Conservation (phyloP, 2,888 invertebrate species). For the Leucophora obtusa region DNA sequence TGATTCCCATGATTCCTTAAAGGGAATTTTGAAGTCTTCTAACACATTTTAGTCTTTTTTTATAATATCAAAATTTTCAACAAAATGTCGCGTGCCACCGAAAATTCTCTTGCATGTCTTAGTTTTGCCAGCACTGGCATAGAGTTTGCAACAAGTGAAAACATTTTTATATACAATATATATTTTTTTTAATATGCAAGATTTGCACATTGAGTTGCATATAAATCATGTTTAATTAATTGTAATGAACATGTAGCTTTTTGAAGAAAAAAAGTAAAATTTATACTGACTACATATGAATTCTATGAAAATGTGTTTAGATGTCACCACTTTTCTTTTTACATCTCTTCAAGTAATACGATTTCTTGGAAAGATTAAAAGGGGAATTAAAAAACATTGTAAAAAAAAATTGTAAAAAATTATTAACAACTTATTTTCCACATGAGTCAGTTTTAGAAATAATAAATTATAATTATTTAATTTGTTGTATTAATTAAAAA, state of each 20-base stretch:
- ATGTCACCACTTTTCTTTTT: conserved; percentile 20
- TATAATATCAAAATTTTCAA: no score
- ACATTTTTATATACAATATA: conserved; percentile 7
- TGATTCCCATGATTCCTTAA: no score
- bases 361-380: conserved; percentile 14
- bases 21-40: no score
- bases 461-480: conserved; percentile 3
- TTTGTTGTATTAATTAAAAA: conserved; percentile 6
- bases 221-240: conserved; percentile 64
- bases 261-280: conserved; percentile 13
- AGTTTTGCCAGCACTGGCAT: no score
- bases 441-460: conserved; percentile 26
- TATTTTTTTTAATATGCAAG: conserved; percentile 21
- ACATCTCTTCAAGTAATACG: background rate
- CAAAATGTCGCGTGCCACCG: no score
- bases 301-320: conserved; percentile 16
- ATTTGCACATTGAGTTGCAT: conserved; percentile 58
- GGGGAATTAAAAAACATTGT: background rate
- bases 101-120: no score
- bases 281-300: background rate
- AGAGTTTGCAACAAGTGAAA: conserved; percentile 33
- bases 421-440: background rate
- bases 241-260: conserved; percentile 30
- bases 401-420: no score
- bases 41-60: no score